Evolutionary conservation across 1,140 invertebrate genomes (phyloP).

Genomic region (Pemphigus obesinymphae): DNA sequence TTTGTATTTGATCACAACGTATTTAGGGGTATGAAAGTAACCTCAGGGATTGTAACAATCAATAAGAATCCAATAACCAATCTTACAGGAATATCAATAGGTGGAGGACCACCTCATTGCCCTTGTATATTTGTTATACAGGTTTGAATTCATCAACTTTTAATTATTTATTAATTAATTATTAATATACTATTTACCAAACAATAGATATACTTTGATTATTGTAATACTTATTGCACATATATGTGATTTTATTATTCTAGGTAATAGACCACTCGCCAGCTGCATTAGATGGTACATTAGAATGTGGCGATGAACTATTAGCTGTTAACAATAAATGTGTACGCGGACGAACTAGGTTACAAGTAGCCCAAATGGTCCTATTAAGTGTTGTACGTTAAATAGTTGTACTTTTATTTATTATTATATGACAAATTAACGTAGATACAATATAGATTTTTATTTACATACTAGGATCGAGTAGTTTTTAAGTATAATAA

Average conservation of each 20-base stretch:
- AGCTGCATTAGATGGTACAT: conserved; percentile 79
- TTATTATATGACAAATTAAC: not conserved
- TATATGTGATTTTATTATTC: not conserved
- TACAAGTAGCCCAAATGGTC: conserved; percentile 97
- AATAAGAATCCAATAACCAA: conserved; percentile 86
- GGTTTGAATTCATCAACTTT: conserved; percentile 44
- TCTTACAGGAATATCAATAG: conserved; percentile 95
- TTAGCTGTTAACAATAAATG: conserved; percentile 85
- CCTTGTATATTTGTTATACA: conserved; percentile 96
- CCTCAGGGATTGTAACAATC: conserved; percentile 85
- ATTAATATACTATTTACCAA: no score
- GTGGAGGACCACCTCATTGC: conserved; percentile 91
- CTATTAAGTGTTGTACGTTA: conserved; percentile 73
- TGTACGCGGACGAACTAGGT: conserved; percentile 95
- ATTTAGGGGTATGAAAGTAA: conserved; percentile 92
- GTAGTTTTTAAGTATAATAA: conserved; percentile 97
- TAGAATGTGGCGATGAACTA: conserved; percentile 94
- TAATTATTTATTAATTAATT: no score
- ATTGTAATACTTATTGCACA: no score
- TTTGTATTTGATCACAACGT: not conserved
- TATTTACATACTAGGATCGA: conserved; percentile 62
- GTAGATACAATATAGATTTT: not conserved
- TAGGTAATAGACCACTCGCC: conserved; percentile 97
- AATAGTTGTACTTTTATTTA: not conserved
- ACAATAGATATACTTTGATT: no score